These are phyloP conservation scores for Spheniscus mendiculus DNA, from an alignment of 2,113 vertebrate genomes.

Conservation along the genomic window DNA sequence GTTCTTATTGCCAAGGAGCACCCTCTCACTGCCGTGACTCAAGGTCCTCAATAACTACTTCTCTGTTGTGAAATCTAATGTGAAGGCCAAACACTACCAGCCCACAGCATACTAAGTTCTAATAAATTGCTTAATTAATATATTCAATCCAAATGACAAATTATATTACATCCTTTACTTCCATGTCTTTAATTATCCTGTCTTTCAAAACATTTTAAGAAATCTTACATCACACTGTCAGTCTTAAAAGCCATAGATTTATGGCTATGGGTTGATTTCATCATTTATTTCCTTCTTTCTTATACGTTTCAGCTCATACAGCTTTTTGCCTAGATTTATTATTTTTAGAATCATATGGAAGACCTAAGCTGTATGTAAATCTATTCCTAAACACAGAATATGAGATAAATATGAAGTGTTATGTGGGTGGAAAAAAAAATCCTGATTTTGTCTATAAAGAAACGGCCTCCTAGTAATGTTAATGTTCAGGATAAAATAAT, in stretches of 20 bases:
- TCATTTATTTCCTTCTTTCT: neutral
- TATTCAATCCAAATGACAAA: slow-evolving; percentile 34
- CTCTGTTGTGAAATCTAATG: slow-evolving; percentile 7
- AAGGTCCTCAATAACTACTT: neutral
- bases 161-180: slow-evolving; percentile 40
- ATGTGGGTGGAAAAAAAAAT: neutral
- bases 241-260: slow-evolving; percentile 8
- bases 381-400: neutral
- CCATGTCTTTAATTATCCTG: slow-evolving; percentile 35
- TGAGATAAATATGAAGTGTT: neutral
- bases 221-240: neutral
- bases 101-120: neutral
- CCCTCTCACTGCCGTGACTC: neutral
- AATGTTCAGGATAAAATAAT: neutral
- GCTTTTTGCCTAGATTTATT: neutral
- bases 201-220: slow-evolving; percentile 44
- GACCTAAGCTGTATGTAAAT: neutral
- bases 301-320: neutral
- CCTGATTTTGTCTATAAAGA: neutral
- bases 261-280: neutral
- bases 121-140: slow-evolving; percentile 51
- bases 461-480: neutral
- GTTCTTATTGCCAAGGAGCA: neutral
- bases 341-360: neutral
- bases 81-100: slow-evolving; percentile 12